Base-by-base conservation (phyloP, 2,888 invertebrate genomes). In the Drosophila ustulata region DNA sequence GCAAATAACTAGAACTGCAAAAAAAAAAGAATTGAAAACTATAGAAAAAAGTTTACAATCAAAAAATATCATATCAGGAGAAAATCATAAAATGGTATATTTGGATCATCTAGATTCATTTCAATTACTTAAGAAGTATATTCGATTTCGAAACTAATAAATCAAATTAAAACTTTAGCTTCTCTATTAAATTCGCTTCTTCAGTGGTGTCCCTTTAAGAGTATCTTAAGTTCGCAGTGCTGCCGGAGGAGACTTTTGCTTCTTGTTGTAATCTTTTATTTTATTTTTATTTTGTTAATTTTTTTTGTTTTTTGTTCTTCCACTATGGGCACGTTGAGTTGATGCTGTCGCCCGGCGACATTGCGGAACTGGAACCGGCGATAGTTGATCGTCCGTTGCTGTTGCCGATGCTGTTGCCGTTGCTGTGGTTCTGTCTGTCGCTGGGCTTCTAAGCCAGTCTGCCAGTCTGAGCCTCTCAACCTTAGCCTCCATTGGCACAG, bases 301-400 rank as follows among this genome's bases (percentile, higher is more conserved):
- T 58, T 34, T 18, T 37, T 58, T 13, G 25, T n/a, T 45, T 34
- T 58, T 61, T 30, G 34, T 26, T 62, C 39, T 43, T 66, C 57
- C 45, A 69, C 64, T 62, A 71, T 81, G 75, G 75, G 70, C 66
- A 66, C 70, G 66, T 71, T 79, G 80, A 79, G 80, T 67, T 77
- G 77, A 77, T 78, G 78, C 88, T 88, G 85, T 85, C 84, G 83
- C 85, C 77, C 65, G 88, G 77, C 85, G 82, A 88, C 87, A 83
- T 87, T 83, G 82, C 82, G 82, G 82, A 83, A 87, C 84, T 87
- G 84, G 75, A 72, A 81, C 82, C 78, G 71, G 84, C 76, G 70
- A 78, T 78, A 78, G 81, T 80, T 78, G 77, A 69, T 78, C 65
- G 78, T 76, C 66, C 69, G 63, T 58, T 51, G 66, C 66, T 53